Conservation (phyloP, 2,113 vertebrate genomes). For the Synodontis membranacea region DNA sequence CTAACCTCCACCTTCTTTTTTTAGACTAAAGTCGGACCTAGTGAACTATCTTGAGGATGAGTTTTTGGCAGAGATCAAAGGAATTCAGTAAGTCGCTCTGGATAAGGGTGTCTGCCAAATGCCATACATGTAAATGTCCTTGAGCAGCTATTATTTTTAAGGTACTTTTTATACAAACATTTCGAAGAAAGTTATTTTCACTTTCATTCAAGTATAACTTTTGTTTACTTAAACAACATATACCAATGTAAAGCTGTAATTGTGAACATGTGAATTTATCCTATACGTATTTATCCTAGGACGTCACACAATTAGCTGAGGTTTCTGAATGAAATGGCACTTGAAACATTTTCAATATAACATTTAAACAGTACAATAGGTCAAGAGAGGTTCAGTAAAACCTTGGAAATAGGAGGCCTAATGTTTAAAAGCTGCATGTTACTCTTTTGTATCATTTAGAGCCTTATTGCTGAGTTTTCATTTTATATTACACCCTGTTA, state of each 20-base stretch:
- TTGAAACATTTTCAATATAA: neutral
- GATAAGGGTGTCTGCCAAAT: neutral
- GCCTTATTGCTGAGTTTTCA: conserved; percentile 20
- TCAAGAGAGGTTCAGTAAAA: neutral
- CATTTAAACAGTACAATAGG: neutral
- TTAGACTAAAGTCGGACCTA: neutral
- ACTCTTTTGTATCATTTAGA: neutral
- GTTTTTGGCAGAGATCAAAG: neutral
- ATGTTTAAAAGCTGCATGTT: neutral
- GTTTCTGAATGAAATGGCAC: neutral
- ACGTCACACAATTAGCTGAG: neutral
- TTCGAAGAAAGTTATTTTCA: neutral
- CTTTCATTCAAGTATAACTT: neutral
- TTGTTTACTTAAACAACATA: neutral
- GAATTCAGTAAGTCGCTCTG: neutral
- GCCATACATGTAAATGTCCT: neutral
- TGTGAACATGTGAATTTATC: neutral
- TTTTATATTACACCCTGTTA: conserved; percentile 19
- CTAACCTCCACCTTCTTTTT: neutral
- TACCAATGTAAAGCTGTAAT: neutral
- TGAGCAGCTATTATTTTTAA: neutral
- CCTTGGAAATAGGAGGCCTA: neutral
- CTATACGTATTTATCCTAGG: neutral
- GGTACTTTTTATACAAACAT: neutral
- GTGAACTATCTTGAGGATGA: neutral